Evolutionary conservation across 2,113 vertebrate species (phyloP).

Genomic region (Sphyrna mokarran): DNA sequence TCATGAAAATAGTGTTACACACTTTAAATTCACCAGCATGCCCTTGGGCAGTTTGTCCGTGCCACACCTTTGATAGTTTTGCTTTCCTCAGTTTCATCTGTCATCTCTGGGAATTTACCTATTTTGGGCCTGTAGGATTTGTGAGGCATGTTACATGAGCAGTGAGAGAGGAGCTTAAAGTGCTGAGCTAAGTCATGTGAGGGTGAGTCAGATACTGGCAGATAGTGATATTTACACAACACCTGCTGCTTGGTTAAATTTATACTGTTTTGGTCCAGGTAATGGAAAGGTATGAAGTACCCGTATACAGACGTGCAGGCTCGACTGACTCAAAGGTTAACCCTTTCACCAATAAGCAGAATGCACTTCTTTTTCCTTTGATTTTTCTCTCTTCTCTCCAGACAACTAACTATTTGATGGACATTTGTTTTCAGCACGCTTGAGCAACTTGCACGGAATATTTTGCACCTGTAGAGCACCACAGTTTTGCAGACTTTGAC

Average conservation of each 20-base stretch:
- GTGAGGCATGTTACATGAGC: not conserved
- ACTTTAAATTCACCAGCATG: not conserved
- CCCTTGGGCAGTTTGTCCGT: not conserved
- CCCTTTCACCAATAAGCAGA: not conserved
- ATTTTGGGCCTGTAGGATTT: not conserved
- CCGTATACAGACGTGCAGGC: not conserved
- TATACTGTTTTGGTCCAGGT: not conserved
- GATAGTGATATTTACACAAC: not conserved
- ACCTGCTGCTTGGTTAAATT: not conserved
- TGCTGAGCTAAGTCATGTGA: not conserved
- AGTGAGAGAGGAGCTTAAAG: not conserved
- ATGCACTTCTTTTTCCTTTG: not conserved
- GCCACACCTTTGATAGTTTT: not conserved
- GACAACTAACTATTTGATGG: not conserved
- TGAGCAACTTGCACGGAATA: not conserved
- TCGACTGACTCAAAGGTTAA: not conserved
- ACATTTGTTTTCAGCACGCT: not conserved
- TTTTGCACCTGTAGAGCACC: not conserved
- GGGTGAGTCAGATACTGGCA: slow-evolving; percentile 1
- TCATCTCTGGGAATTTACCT: not conserved
- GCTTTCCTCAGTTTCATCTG: not conserved
- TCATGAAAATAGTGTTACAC: not conserved
- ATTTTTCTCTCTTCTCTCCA: not conserved
- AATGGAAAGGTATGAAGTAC: not conserved
- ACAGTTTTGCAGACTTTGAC: not conserved